Percentiles rank a stretch among this genome's conserved stretches.
Conservation (phyloP, 2,113 vertebrate genomes). For the Argyrosomus japonicus region DNA sequence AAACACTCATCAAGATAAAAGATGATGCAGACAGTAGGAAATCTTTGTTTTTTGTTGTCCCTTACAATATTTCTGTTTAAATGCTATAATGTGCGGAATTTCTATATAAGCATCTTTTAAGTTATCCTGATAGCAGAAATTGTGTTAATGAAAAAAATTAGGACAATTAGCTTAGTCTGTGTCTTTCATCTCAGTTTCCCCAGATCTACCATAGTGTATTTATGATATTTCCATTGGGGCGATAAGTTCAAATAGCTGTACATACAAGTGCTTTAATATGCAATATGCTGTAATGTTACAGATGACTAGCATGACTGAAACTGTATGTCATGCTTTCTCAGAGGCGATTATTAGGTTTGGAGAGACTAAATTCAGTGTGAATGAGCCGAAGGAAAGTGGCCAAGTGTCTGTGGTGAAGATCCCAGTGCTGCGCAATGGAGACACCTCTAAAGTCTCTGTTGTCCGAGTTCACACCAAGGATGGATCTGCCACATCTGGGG, state of each 20-base stretch:
- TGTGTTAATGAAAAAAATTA: background rate
- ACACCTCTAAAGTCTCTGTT: constrained; percentile 91
- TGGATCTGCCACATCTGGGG: constrained; percentile 93
- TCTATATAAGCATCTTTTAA: background rate
- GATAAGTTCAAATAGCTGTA: background rate
- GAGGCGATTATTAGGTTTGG: constrained; percentile 92
- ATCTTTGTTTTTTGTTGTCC: background rate
- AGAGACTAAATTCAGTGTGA: constrained; percentile 87
- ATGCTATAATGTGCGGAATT: background rate
- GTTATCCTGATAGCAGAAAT: too few relatives aligned
- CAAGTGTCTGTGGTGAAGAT: constrained; percentile 88
- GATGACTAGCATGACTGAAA: background rate
- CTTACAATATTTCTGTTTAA: background rate
- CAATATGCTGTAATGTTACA: background rate
- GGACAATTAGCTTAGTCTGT: background rate
- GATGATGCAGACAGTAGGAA: constrained; percentile 92
- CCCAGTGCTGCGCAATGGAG: constrained; percentile 90
- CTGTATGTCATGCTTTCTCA: constrained; percentile 66
- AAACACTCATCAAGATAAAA: constrained; percentile 91
- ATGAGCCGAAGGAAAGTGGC: constrained; percentile 88
- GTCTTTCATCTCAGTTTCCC: background rate
- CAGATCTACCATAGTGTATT: background rate
- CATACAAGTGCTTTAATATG: background rate
- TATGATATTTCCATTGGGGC: background rate
- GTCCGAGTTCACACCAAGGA: constrained; percentile 97